Percentiles rank a stretch among this genome's conserved stretches.
phyloP scores from a whole-genome alignment of 2,797 vertebrate species.

The Lepilemur septentrionalis region DNA sequence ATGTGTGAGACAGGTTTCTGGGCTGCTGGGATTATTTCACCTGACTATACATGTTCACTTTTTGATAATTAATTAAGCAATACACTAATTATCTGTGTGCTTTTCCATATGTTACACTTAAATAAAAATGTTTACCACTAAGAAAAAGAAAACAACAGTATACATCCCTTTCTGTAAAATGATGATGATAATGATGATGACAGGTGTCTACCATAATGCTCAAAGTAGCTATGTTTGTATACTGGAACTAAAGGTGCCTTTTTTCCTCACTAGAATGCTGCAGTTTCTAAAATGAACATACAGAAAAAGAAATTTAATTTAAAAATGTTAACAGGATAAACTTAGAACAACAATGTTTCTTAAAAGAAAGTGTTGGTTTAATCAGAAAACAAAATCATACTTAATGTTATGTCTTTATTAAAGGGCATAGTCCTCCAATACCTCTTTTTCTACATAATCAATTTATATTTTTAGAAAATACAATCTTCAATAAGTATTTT shows the following conservation, averaged over 20 bases:
- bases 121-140: not conserved
- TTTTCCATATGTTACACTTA: not conserved
- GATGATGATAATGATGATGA: too few species aligned
- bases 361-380: not conserved
- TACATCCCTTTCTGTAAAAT: not conserved
- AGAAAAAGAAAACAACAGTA: not conserved
- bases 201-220: not conserved
- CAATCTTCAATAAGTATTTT: not conserved
- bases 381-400: not conserved
- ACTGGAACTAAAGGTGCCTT: not conserved
- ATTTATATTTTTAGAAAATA: not conserved
- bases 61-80: not conserved
- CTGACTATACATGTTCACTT: not conserved
- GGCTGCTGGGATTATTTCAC: not conserved
- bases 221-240: not conserved
- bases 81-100: not conserved
- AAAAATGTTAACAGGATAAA: not conserved
- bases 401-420: not conserved
- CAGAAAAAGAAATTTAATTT: not conserved
- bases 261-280: not conserved
- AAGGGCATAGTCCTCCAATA: not conserved
- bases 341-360: not conserved
- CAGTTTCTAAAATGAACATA: conserved; percentile 8
- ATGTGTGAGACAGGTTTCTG: not conserved
- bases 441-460: not conserved